phyloP scores from a whole-genome alignment of 1,140 invertebrate species.

The Drosophila tsacasi region DNA sequence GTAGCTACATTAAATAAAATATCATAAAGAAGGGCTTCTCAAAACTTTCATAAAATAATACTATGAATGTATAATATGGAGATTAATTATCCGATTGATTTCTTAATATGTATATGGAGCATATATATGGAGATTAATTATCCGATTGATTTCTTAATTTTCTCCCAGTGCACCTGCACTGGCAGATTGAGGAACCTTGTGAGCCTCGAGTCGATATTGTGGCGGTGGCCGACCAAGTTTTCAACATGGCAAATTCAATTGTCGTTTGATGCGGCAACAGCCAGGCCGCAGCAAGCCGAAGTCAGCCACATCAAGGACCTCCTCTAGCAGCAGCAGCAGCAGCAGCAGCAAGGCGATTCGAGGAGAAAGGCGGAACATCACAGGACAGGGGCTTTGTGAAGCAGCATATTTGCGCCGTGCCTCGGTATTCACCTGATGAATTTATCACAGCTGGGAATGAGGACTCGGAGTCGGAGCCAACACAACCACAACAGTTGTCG shows the following conservation, averaged over 20 bases:
- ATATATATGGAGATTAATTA: background rate
- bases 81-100: background rate
- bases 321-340: background rate
- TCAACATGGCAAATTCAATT: slow-evolving; percentile 83
- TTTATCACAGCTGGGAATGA: slow-evolving; percentile 81
- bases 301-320: slow-evolving; percentile 62
- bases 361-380: background rate
- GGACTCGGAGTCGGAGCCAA: slow-evolving; percentile 32
- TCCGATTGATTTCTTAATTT: background rate
- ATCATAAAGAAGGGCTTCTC: background rate
- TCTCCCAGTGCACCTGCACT: slow-evolving; percentile 24
- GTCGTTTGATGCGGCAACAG: slow-evolving; percentile 77
- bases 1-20: background rate
- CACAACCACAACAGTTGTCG: slow-evolving; percentile 64
- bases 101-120: too few relatives aligned
- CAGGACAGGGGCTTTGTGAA: background rate
- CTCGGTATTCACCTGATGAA: slow-evolving; percentile 84
- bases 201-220: slow-evolving; percentile 53
- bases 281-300: slow-evolving; percentile 46
- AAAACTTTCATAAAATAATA: background rate
- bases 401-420: slow-evolving; percentile 71
- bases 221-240: slow-evolving; percentile 67
- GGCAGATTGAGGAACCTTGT: slow-evolving; percentile 23
- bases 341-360: background rate
- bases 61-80: too few relatives aligned